Evolutionary conservation across 2,113 vertebrate species (phyloP), one percentile per base, ranked within the genome.

Genomic region (Pseudois nayaur): DNA sequence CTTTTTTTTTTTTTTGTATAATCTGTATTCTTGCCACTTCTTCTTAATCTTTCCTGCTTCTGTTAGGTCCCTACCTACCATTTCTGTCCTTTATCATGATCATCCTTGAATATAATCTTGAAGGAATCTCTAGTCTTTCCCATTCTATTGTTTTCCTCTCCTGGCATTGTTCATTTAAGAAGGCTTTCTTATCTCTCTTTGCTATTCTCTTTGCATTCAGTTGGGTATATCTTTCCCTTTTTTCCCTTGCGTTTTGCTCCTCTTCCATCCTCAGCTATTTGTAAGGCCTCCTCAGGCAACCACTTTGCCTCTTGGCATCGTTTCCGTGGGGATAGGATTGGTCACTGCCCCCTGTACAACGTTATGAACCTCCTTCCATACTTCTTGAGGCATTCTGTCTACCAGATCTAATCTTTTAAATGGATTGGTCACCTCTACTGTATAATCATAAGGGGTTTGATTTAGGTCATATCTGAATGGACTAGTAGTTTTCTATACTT

Each of bases 231-330:
- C 17, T 5, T 21, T 67, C n/a, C 64, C n/a, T 67, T n/a, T 67
- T 67, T 8, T 67, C n/a, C 64, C 17, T 67, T 36, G 64, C 1
- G 0, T 5, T 67, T 67, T 21, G n/a, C 17, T 67, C 19, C 17
- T 36, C n/a, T 67, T 67, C 62, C 17, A 21, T 67, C n/a, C n/a
- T 36, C n/a, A 36, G 17, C 33, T 67, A 36, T 36, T 36, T 36
- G 8, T 36, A 67, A 36, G 64, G 9, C 17, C n/a, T 36, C 64
- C 4, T 67, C 64, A 36, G n/a, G 64, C n/a, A 67, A 36, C 64
- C n/a, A 67, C n/a, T 36, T 21, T 36, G 64, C 64, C n/a, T 36
- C 36, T n/a, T 36, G 8, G 17, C 64, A 21, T 67, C 16, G n/a
- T 3, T 67, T 36, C 10, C 2, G 5, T 21, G 17, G 64, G 64